Percentiles rank a stretch among this genome's conserved stretches.
Conservation (phyloP, 2,888 invertebrate genomes). For the Oscheius sp. region DNA sequence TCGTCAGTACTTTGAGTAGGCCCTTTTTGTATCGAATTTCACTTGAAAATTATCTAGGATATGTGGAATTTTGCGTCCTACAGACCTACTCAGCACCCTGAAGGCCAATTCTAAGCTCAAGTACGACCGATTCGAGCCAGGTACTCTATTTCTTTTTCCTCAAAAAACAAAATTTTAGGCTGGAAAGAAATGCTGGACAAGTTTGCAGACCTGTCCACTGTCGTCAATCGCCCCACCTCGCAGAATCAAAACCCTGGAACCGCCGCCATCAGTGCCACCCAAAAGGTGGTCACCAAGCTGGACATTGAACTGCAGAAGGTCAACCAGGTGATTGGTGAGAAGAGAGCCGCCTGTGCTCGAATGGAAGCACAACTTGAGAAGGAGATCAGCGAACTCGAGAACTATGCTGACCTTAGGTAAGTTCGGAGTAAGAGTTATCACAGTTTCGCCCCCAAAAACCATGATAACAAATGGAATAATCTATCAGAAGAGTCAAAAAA, state of each 20-base stretch:
- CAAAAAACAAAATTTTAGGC: neutral
- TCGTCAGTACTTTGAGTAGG: slow-evolving; percentile 14
- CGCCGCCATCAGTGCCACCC: neutral
- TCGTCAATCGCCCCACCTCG: neutral
- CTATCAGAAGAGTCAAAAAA: no score
- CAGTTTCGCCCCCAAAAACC: no score
- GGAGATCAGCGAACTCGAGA: neutral
- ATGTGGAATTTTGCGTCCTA: slow-evolving; percentile 6
- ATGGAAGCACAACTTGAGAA: slow-evolving; percentile 9
- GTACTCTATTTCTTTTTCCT: neutral
- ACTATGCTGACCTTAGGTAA: no score
- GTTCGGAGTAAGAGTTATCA: no score
- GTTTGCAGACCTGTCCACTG: neutral
- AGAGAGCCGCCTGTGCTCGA: slow-evolving; percentile 4
- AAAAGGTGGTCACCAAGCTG: neutral
- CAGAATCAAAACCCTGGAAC: no score
- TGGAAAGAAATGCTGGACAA: slow-evolving; percentile 18
- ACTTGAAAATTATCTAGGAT: neutral
- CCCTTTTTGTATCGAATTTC: neutral
- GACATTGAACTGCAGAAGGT: neutral
- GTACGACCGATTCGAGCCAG: slow-evolving; percentile 4
- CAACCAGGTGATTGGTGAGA: neutral
- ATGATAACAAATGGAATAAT: no score
- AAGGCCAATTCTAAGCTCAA: neutral
- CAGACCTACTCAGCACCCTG: slow-evolving; percentile 2